Base-by-base conservation (phyloP, 2,797 vertebrate species). In the Steatocranus sp. region DNA sequence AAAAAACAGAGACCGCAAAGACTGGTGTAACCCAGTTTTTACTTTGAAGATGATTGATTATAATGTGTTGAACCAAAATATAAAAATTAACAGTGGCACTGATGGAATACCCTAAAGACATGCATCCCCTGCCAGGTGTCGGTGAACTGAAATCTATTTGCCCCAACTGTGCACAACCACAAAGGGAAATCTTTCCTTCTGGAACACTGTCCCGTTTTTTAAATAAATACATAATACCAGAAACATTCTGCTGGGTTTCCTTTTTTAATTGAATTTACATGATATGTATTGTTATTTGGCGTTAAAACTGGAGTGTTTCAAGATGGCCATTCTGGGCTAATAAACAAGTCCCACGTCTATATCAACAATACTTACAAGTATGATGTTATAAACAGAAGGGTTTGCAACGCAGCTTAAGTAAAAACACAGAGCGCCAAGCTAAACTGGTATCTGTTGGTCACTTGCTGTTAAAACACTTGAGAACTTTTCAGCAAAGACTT, bases 151-250 rank as follows among this genome's bases (percentile, higher is more conserved):
- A 56, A 53, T 38, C 6, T 56, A n/a, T 3, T 66, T 48, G 66
- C 25, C n/a, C 30, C 48, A 17, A 14, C 7, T 73, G 36, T 46
- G 53, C 2, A 23, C 66, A 51, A 50, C 38, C 46, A 70, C 38
- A 81, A 75, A 84, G 70, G 76, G 74, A 36, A 6, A 25, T 20
- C 17, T 85, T 68, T 63, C 7, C 46, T 56, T 53, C 8, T 80
- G 61, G 61, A 83, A 68, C 77, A 81, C 66, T 50, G 7, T 49
- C 11, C 38, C 4, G 3, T 79, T 79, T 75, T 48, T 49, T 87
- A 79, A 90, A 86, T 77, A 89, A 87, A 93, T 91, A 91, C 66
- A 90, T 68, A 86, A 81, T 80, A 73, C 76, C 17, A 32, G 2
- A 5, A 74, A 76, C 58, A 85, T 83, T 77, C 27, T 75, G 17